These are phyloP conservation scores for Diabrotica balteata DNA, from an alignment of 2,888 invertebrate genomes.

Conservation along the genomic window DNA sequence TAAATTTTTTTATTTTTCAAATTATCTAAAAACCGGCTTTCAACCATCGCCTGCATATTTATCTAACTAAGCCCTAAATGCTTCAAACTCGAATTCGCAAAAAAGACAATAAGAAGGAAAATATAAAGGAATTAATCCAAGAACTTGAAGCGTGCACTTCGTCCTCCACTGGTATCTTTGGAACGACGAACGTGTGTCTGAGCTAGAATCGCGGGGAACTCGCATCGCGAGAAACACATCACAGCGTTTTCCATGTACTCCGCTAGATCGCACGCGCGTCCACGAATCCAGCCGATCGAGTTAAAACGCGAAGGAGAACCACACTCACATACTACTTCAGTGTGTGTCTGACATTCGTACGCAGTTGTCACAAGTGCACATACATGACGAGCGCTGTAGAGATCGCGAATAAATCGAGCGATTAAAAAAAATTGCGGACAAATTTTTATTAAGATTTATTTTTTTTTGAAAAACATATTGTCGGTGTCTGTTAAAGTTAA, in stretches of 20 bases:
- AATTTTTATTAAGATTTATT: too few relatives aligned
- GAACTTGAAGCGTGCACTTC: constrained; percentile 34
- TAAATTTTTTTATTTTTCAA: too few relatives aligned
- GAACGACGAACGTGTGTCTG: constrained; percentile 33
- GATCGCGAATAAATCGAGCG: constrained; percentile 48
- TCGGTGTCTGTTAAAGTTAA: not conserved
- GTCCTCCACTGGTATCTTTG: constrained; percentile 22
- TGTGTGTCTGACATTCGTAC: constrained; percentile 61
- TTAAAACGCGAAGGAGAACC: constrained; percentile 53
- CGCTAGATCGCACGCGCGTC: constrained; percentile 65
- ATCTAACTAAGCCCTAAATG: too few relatives aligned
- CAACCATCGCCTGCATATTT: too few relatives aligned
- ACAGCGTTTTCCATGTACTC: constrained; percentile 40
- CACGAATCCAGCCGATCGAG: constrained; percentile 59
- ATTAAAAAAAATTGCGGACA: too few relatives aligned
- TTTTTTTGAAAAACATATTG: not conserved
- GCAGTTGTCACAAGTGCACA: constrained; percentile 51
- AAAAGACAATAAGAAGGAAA: constrained; percentile 36
- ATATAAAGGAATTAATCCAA: constrained; percentile 34
- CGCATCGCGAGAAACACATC: constrained; percentile 27
- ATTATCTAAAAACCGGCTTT: too few relatives aligned
- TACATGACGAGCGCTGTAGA: constrained; percentile 50
- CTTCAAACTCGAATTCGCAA: constrained; percentile 5
- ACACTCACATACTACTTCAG: constrained; percentile 60
- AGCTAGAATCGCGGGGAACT: constrained; percentile 21